phyloP scores from a whole-genome alignment of 2,113 vertebrate genomes.

The Cercopithecus mona region DNA sequence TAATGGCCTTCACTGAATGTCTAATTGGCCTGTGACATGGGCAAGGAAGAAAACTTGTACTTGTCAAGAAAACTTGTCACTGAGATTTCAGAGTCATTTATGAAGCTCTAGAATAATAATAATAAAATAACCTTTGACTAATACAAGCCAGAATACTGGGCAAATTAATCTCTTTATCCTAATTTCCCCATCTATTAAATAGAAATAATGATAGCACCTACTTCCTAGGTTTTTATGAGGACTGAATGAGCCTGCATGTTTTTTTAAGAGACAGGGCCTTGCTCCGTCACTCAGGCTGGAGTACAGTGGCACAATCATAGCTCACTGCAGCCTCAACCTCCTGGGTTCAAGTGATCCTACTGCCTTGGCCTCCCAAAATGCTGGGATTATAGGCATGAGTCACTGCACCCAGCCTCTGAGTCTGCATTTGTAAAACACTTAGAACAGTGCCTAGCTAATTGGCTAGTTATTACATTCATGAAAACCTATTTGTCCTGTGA shows the following conservation, averaged over 20 bases:
- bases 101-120: not conserved
- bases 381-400: too few species aligned
- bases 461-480: not conserved
- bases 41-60: not conserved
- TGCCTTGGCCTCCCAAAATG: too few species aligned
- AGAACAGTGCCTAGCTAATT: not conserved
- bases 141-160: not conserved
- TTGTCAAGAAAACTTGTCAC: too few species aligned
- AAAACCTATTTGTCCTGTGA: not conserved
- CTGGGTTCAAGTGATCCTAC: too few species aligned
- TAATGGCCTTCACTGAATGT: not conserved
- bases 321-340: too few species aligned
- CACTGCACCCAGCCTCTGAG: too few species aligned
- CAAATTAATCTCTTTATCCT: constrained; percentile 15
- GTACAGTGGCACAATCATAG: too few species aligned
- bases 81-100: not conserved
- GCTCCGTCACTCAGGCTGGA: too few species aligned
- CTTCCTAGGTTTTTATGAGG: not conserved
- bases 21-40: not conserved
- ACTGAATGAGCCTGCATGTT: not conserved
- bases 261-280: too few species aligned
- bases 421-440: not conserved
- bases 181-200: not conserved
- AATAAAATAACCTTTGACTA: not conserved
- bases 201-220: not conserved